Percentiles rank a stretch among this genome's conserved stretches.
Evolutionary conservation across 2,113 vertebrate species (phyloP).

Genomic region (Mustelus asterias): DNA sequence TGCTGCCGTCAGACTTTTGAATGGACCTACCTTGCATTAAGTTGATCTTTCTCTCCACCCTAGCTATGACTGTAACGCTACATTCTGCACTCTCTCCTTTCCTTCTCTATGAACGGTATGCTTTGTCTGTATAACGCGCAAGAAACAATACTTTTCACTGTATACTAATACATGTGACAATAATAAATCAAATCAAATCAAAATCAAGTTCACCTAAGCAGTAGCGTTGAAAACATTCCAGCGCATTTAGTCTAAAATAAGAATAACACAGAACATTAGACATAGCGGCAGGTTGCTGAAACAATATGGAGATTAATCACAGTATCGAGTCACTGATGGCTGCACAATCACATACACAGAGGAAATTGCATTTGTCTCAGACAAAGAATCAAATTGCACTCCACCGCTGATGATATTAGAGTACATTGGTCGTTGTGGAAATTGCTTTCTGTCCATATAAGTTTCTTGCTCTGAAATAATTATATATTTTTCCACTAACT

Average conservation of each 20-base stretch:
- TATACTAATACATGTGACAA: too few relatives aligned
- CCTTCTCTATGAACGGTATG: too few relatives aligned
- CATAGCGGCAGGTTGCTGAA: not conserved
- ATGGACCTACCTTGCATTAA: too few relatives aligned
- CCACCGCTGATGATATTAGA: not conserved
- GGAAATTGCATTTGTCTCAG: not conserved
- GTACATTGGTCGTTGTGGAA: not conserved
- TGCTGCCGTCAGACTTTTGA: too few relatives aligned
- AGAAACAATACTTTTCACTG: too few relatives aligned
- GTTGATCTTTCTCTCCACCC: too few relatives aligned
- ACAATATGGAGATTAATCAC: conserved; percentile 2
- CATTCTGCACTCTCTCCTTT: too few relatives aligned
- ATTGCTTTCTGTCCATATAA: not conserved
- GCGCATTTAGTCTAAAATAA: not conserved
- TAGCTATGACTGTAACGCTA: too few relatives aligned
- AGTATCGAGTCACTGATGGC: conserved; percentile 6
- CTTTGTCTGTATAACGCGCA: too few relatives aligned
- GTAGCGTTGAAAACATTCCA: not conserved
- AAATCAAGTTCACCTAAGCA: too few relatives aligned
- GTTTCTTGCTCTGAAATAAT: not conserved
- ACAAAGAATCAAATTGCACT: not conserved
- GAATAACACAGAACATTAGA: conserved; percentile 12
- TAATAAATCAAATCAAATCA: too few relatives aligned
- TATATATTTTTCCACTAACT: not conserved
- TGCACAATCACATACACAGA: not conserved